Conservation (phyloP, 2,113 vertebrate species). For the Equus przewalskii region DNA sequence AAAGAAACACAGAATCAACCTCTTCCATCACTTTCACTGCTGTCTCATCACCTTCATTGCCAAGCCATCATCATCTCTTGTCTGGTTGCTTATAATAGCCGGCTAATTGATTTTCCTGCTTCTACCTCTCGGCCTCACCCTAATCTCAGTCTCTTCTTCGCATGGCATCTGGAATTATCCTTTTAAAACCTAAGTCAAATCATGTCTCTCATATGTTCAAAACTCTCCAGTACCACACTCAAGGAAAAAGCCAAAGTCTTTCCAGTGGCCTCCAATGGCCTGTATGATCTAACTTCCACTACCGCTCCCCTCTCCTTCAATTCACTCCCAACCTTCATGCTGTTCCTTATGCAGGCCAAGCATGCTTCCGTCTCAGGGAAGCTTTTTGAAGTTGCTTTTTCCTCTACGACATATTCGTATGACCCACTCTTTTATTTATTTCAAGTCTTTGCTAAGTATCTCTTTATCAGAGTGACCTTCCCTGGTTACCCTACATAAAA, state of each 20-base stretch:
- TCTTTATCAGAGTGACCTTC: neutral
- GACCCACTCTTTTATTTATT: neutral
- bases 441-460: neutral
- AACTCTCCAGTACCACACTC: neutral
- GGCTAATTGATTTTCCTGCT: neutral
- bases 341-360: neutral
- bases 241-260: neutral
- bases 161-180: neutral
- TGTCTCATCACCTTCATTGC: neutral
- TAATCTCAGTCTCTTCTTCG: neutral
- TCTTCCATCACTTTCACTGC: neutral
- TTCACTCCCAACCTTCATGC: neutral
- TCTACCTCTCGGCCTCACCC: neutral
- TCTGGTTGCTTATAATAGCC: neutral
- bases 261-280: too few relatives aligned
- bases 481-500: neutral
- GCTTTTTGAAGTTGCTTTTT: neutral
- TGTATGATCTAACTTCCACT: neutral
- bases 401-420: neutral
- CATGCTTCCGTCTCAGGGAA: neutral
- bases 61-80: neutral
- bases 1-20: neutral
- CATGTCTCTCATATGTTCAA: neutral
- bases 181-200: neutral
- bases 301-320: neutral